These are phyloP conservation scores for Eptatretus burgeri DNA, from an alignment of 2,113 vertebrate species.

Conservation along the genomic window DNA sequence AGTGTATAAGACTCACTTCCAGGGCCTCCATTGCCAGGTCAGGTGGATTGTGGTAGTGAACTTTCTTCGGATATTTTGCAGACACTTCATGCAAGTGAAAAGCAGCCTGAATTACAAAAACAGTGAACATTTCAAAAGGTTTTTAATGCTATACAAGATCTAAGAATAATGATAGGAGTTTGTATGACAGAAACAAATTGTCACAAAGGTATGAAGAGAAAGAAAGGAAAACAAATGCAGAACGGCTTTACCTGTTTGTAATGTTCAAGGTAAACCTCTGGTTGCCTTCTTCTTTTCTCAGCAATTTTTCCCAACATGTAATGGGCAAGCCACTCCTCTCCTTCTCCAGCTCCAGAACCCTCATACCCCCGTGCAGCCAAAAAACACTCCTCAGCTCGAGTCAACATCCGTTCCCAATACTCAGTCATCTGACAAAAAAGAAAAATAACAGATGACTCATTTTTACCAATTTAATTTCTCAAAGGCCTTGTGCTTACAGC, in stretches of 20 bases:
- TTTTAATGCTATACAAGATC: no score
- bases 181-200: no score
- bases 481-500: not conserved
- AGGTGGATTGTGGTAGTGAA: slow-evolving; percentile 90
- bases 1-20: slow-evolving; percentile 29
- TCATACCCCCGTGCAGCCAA: slow-evolving; percentile 37
- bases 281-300: slow-evolving; percentile 49
- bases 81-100: slow-evolving; percentile 77
- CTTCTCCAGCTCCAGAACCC: slow-evolving; percentile 49
- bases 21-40: slow-evolving; percentile 87
- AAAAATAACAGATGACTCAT: not conserved
- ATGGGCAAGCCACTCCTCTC: slow-evolving; percentile 94
- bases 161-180: no score
- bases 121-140: no score
- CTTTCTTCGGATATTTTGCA: slow-evolving; percentile 77
- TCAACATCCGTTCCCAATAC: slow-evolving; percentile 55
- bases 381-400: slow-evolving; percentile 54
- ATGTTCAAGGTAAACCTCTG: slow-evolving; percentile 40
- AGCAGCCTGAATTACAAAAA: slow-evolving; percentile 20
- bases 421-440: slow-evolving; percentile 38
- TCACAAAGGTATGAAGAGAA: no score
- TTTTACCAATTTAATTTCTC: not conserved
- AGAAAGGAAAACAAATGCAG: no score
- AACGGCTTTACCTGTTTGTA: slow-evolving; percentile 33
- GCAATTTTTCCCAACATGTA: slow-evolving; percentile 98